Percentiles rank a stretch among this genome's conserved stretches.
phyloP scores from a whole-genome alignment of 2,797 vertebrate genomes.

The Falco peregrinus region DNA sequence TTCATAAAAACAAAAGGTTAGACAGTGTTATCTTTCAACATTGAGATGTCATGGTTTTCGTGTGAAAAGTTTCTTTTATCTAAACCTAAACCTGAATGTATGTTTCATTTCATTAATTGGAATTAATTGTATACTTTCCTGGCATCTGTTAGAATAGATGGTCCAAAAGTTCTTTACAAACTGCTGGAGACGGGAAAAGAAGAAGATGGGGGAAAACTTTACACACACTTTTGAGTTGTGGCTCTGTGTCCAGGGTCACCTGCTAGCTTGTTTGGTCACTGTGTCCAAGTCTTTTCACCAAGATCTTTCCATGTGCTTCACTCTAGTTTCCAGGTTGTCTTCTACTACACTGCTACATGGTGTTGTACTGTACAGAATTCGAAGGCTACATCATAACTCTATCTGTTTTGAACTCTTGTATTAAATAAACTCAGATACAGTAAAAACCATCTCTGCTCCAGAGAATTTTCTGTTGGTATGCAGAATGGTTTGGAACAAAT shows the following conservation, averaged over 20 bases:
- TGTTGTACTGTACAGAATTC: background rate
- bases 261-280: background rate
- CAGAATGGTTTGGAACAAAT: background rate
- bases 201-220: background rate
- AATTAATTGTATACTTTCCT: background rate
- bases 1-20: background rate
- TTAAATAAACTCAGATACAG: background rate
- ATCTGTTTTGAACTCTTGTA: background rate
- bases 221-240: accelerated
- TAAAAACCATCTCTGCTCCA: background rate
- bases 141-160: background rate
- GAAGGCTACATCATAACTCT: background rate
- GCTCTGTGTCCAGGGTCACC: background rate
- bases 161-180: background rate
- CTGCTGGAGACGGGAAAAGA: background rate
- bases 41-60: background rate
- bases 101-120: background rate
- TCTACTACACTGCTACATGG: accelerated
- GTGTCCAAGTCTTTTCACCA: background rate
- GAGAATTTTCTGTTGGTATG: background rate
- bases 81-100: background rate
- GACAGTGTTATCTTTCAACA: background rate
- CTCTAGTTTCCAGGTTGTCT: background rate
- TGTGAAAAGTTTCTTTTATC: background rate
- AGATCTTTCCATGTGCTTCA: background rate